A percentile compares a stretch with the other conserved stretches of the same genome.
Conservation (phyloP, 2,113 vertebrate species). For the Sinocyclocheilus anophthalmus region DNA sequence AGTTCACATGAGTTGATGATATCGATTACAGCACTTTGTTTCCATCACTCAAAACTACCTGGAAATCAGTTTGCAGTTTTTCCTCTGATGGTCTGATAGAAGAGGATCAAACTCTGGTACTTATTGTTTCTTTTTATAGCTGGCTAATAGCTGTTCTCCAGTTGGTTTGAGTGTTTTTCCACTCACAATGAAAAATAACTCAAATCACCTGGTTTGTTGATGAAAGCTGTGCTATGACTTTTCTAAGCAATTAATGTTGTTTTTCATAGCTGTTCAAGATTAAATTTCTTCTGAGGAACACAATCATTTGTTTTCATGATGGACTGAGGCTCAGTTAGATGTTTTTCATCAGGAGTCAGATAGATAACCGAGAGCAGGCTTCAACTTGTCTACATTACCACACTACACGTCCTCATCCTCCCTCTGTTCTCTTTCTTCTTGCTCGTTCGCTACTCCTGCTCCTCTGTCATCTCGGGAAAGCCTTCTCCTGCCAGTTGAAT, state of each 20-base stretch:
- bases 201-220: background rate
- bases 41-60: slow-evolving; percentile 25
- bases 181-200: background rate
- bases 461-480: background rate
- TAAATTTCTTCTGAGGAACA: slow-evolving; percentile 9
- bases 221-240: background rate
- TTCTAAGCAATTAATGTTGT: background rate
- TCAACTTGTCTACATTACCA: slow-evolving; percentile 35
- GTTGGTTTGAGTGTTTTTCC: background rate
- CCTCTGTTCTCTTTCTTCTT: background rate
- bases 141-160: slow-evolving; percentile 39
- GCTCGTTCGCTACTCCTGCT: background rate
- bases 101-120: slow-evolving; percentile 49
- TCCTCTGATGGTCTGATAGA: slow-evolving; percentile 7
- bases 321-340: background rate
- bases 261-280: background rate
- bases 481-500: slow-evolving; percentile 6
- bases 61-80: background rate
- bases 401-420: background rate
- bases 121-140: slow-evolving; percentile 46
- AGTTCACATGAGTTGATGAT: slow-evolving; percentile 2
- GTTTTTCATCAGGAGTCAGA: slow-evolving; percentile 37
- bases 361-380: slow-evolving; percentile 42
- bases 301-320: background rate
- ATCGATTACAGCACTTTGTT: slow-evolving; percentile 8